Base-by-base conservation (phyloP, 1,140 invertebrate species). In the Notospermus geniculatus region DNA sequence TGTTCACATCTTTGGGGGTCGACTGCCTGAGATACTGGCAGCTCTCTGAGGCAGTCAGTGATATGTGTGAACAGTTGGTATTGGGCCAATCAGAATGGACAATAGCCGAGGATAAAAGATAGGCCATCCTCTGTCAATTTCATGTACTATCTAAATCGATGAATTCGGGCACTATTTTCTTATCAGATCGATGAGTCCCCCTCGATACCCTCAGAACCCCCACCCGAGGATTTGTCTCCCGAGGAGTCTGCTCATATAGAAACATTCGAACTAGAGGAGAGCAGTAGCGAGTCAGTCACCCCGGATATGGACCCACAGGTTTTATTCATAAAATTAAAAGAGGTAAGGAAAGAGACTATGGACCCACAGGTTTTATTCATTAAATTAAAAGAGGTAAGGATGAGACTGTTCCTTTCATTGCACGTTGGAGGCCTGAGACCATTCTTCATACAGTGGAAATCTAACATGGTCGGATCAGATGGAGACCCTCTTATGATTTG, bases 371-470 rank as follows among this genome's bases (percentile, higher is more conserved):
- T 71, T 7, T 57, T 76, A 41, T 76, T 76, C 62, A 59, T 74
- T 71, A 86, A 88, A 64, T 81, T 90, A 67, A 89, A 88, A 80
- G 88, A 92, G 88, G 91, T 92, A 82, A 66, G 65, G 73, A 22
- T 17, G 19, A 53, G 17, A 60, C 7, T 60, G 19, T 58, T 45
- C 25, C 23, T 52, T 29, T n/a, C 28, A 43, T 43, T 43, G 39
- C 11, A 43, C n/a, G 11, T 43, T 13, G 39, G 11, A 13, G 39
- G 39, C n/a, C n/a, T 13, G 39, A 43, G 11, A n/a, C 11, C n/a
- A n/a, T 43, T 43, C 11, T 43, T 9, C 9, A 60, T 50, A 17
- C 2, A 22, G 11, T 56, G 30, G 15, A 58, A 23, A 25, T 25
- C 39, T 52, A 23, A 27, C 32, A n/a, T n/a, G n/a, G n/a, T n/a